Evolutionary conservation across 2,888 invertebrate species (phyloP), one percentile per base, ranked within the genome.

Genomic region (Lepas anatifera): DNA sequence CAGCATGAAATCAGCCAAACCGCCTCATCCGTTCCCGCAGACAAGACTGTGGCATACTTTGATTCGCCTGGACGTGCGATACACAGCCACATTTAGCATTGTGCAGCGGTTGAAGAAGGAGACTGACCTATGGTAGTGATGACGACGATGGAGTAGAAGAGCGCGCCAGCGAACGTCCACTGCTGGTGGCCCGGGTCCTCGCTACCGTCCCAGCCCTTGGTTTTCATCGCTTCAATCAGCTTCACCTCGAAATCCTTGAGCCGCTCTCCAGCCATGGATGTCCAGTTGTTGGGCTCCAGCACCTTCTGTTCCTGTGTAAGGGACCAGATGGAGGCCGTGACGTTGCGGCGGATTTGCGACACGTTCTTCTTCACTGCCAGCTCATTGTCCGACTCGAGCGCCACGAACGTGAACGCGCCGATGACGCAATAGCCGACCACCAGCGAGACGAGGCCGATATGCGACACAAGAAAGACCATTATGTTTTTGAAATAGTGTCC

Each of bases 61-160:
- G n/a, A n/a, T n/a, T n/a, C n/a, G n/a, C n/a, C n/a, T n/a, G n/a
- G n/a, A n/a, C n/a, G n/a, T n/a, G n/a, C n/a, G n/a, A n/a, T n/a
- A n/a, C n/a, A n/a, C n/a, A n/a, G n/a, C n/a, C n/a, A n/a, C n/a
- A n/a, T n/a, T n/a, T n/a, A n/a, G n/a, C n/a, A n/a, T n/a, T n/a
- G n/a, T n/a, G 3, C 25, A n/a, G n/a, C 50, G 2, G 50, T 3
- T 22, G 50, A 50, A 10, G 16, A 29, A 16, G 29, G 13, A 29
- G 2, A 81, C 87, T 85, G 78, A 94, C 95, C 95, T 75, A 95
- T 95, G 46, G 95, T 95, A 70, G 95, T 95, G 80, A 95, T 95
- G 75, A 95, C 94, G 76, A 95, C 93, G 78, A 96, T 95, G 75
- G 94, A 94, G 83, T 95, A 95, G 82, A 95, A 92, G 29, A 96